Percentiles rank a stretch among this genome's conserved stretches.
Evolutionary conservation across 2,888 invertebrate species (phyloP).

Genomic region (Lymantria monacha): DNA sequence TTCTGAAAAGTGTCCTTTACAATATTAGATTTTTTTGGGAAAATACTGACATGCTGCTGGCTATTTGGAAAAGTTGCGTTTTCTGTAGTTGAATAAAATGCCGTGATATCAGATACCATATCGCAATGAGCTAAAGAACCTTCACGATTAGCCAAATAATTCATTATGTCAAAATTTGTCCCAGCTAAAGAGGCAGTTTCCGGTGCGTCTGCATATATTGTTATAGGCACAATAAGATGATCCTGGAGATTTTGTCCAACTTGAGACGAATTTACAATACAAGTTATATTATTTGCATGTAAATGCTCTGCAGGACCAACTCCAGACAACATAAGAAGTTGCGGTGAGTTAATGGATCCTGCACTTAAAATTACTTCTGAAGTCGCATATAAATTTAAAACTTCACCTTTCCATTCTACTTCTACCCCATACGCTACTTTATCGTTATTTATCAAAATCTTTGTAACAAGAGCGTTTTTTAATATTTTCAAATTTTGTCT

Average conservation of each 20-base stretch:
- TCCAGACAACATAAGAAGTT: conserved; percentile 77
- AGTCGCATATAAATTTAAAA: conserved; percentile 28
- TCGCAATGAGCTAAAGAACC: conserved; percentile 69
- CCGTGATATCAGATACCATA: conserved; percentile 77
- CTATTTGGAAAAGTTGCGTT: conserved; percentile 49
- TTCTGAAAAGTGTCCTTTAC: background rate
- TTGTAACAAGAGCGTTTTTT: conserved; percentile 41
- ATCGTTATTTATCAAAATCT: conserved; percentile 11
- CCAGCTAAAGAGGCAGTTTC: conserved; percentile 34
- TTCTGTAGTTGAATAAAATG: conserved; percentile 44
- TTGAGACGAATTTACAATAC: conserved; percentile 58
- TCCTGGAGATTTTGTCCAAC: conserved; percentile 81
- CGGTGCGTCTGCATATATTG: conserved; percentile 51
- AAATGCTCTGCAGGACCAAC: conserved; percentile 69
- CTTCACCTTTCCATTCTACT: conserved; percentile 3
- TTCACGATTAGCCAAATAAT: conserved; percentile 72
- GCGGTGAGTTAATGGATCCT: conserved; percentile 74
- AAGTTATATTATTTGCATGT: conserved; percentile 49
- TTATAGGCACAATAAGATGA: conserved; percentile 63
- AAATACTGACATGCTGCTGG: conserved; percentile 41
- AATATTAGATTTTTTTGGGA: conserved; percentile 48
- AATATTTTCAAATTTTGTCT: conserved; percentile 43
- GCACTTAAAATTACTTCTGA: conserved; percentile 75
- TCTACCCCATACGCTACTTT: conserved; percentile 15
- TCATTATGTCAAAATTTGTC: conserved; percentile 48